A percentile compares a stretch with the other conserved stretches of the same genome.
Conservation (phyloP, 92 coral and sea anemone species). For the Porites evermanni region DNA sequence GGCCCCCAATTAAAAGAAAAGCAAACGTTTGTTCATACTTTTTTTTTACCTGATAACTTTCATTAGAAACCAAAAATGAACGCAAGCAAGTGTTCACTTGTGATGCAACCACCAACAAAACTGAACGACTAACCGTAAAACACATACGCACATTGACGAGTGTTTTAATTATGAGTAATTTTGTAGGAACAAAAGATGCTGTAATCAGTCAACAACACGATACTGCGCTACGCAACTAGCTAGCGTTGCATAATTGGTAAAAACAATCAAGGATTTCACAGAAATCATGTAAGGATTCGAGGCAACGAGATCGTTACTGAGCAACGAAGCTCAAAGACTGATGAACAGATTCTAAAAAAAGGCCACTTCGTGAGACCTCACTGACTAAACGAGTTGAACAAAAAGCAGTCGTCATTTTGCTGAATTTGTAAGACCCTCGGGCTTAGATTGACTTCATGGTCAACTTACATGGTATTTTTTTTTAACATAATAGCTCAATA, state of each 20-base stretch:
- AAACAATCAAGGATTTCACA: background rate
- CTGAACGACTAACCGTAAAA: slow-evolving; percentile 1
- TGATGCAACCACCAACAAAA: background rate
- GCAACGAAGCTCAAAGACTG: background rate
- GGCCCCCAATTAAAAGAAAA: slow-evolving; percentile 6
- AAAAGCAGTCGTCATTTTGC: background rate
- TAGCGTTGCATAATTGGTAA: background rate
- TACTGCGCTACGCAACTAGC: background rate
- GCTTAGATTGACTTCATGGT: background rate
- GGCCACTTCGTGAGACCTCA: background rate
- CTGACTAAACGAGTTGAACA: background rate
- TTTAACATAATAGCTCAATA: background rate
- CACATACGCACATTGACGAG: background rate
- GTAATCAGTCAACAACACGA: background rate
- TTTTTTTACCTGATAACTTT: background rate
- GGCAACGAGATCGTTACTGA: background rate
- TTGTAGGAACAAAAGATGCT: background rate
- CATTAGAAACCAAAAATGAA: background rate
- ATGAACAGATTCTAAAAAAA: background rate
- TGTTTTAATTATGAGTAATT: background rate
- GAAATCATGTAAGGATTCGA: background rate
- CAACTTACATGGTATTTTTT: background rate
- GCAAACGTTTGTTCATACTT: background rate
- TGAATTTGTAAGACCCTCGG: background rate
- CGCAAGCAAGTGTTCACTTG: slow-evolving; percentile 2